Conservation (phyloP, 2,113 vertebrate species). For the Channa maculata region DNA sequence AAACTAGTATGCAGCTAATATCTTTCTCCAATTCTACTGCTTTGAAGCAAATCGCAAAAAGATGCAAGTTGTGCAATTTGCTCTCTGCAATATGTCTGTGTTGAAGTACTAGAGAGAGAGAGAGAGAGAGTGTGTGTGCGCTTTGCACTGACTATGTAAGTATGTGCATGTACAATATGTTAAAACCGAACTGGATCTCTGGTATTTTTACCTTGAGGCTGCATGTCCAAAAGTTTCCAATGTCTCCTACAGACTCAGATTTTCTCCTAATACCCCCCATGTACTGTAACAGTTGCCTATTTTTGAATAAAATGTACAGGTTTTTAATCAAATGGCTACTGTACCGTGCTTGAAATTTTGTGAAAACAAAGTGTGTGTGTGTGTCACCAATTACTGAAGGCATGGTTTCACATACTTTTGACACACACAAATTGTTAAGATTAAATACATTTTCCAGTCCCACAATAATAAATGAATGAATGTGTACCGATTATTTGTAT, state of each 20-base stretch:
- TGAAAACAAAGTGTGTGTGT: no score
- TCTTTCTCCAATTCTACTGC: slow-evolving; percentile 27
- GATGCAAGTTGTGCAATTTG: slow-evolving; percentile 41
- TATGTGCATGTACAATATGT: slow-evolving; percentile 60
- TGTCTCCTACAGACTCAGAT: slow-evolving; percentile 9
- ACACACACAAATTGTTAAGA: no score
- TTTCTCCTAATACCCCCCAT: slow-evolving; percentile 27
- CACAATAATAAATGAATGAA: no score
- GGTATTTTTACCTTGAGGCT: slow-evolving; percentile 54
- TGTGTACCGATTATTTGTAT: no score
- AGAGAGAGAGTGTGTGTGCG: slow-evolving; percentile 12
- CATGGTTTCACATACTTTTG: no score
- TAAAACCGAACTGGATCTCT: slow-evolving; percentile 29
- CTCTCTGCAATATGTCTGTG: slow-evolving; percentile 48
- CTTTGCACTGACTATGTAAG: slow-evolving; percentile 34
- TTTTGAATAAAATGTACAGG: slow-evolving; percentile 35
- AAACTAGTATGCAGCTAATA: slow-evolving; percentile 50
- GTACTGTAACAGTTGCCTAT: slow-evolving; percentile 32
- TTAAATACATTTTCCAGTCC: no score
- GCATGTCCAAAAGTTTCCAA: slow-evolving; percentile 54
- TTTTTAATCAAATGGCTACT: slow-evolving; percentile 49
- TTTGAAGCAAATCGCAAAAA: slow-evolving; percentile 31
- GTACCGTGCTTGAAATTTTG: neutral
- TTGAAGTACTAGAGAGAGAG: neutral
- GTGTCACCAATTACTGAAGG: no score